These are phyloP conservation scores for Frankliniella intonsa DNA, from an alignment of 2,888 invertebrate genomes.

Conservation along the genomic window DNA sequence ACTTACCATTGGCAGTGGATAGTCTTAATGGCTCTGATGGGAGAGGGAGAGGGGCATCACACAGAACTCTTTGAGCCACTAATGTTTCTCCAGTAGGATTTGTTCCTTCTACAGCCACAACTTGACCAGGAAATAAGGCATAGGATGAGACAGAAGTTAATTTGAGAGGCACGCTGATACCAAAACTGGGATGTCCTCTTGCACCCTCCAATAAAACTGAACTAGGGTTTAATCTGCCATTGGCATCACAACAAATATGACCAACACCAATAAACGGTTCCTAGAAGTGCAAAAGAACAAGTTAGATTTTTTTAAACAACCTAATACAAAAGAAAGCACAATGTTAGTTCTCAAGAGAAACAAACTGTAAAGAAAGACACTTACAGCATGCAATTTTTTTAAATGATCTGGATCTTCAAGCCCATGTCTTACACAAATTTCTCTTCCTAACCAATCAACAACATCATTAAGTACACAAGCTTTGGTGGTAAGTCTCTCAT, in stretches of 20 bases:
- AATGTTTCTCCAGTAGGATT: slow-evolving; percentile 67
- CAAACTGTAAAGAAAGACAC: neutral
- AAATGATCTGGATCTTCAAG: slow-evolving; percentile 42
- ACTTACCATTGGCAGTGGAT: neutral
- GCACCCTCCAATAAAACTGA: slow-evolving; percentile 65
- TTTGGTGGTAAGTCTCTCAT: slow-evolving; percentile 50
- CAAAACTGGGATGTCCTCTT: slow-evolving; percentile 37
- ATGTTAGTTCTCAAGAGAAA: no score
- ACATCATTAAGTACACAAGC: slow-evolving; percentile 47
- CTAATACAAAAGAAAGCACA: neutral
- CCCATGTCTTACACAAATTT: slow-evolving; percentile 42
- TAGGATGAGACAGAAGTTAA: slow-evolving; percentile 56
- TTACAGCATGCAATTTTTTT: slow-evolving; percentile 32
- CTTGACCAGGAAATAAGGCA: slow-evolving; percentile 74
- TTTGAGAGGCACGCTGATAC: slow-evolving; percentile 33
- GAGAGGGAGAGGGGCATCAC: slow-evolving; percentile 51
- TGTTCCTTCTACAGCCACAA: slow-evolving; percentile 67
- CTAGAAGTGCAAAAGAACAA: slow-evolving; percentile 43
- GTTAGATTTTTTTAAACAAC: neutral
- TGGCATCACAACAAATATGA: slow-evolving; percentile 69
- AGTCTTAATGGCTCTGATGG: neutral
- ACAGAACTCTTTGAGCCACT: slow-evolving; percentile 60
- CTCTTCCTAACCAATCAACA: slow-evolving; percentile 43
- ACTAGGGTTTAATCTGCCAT: slow-evolving; percentile 64
- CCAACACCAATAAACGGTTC: slow-evolving; percentile 57